Base-by-base conservation (phyloP, 2,797 vertebrate genomes). In the Ispidina lecontei region DNA sequence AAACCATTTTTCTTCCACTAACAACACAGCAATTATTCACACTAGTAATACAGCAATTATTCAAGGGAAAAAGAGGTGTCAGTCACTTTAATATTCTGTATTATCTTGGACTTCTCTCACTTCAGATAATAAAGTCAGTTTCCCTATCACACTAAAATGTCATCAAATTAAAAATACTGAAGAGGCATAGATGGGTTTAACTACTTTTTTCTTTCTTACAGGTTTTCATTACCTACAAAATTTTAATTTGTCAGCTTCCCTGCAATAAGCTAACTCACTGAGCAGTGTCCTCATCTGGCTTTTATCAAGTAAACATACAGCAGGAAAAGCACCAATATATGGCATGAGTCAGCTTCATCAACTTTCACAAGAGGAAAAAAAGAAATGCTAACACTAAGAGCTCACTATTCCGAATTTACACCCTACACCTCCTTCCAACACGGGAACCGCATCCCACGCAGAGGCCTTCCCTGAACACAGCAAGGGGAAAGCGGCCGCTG, bases 361-460 rank as follows among this genome's bases (percentile, higher is more conserved):
- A 14, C 26, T 2, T 47, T 7, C 31, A 15, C 73, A 44, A 8
- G 0, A 37, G 21, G 10, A 51, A 41, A 51, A 41, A 62, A 64
- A 21, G 8, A 26, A 69, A 62, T 3, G 67, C 73, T 16, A 44
- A 15, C 19, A 13, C 29, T 21, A 52, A 29, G 6, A 28, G 26
- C 10, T 4, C 0, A 8, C 43, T 63, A 5, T 8, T 26, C 2
- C 2, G 29, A 80, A 33, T 10, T 39, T 8, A 28, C 11, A 26
- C 0, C 44, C 51, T 8, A 19, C 1, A 19, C 5, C 26, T 21
- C 29, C 7, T 46, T 25, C 70, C 44, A 4, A 4, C 54, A 41
- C 14, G 0, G 14, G 3, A 39, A 26, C 29, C 5, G 17, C 63
- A 13, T 3, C 39, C 19, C 20, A 0, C 1, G 11, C 3, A 29